These are phyloP conservation scores for Phorcus lineatus DNA, from an alignment of 2,888 invertebrate genomes.

Conservation along the genomic window DNA sequence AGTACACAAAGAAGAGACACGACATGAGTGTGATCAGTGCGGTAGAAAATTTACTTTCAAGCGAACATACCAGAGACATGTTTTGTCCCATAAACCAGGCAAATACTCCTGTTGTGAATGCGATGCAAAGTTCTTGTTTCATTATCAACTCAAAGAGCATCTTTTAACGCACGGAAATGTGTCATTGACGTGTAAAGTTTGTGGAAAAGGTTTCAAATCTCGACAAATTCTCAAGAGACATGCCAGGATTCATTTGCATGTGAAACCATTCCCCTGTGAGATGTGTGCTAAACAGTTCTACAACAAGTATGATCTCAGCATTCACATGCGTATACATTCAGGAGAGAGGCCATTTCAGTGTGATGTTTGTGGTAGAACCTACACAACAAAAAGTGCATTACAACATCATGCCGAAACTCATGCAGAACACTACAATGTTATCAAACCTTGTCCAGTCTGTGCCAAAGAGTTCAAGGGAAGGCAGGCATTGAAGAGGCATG, in stretches of 20 bases:
- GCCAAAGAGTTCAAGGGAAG: constrained; percentile 28
- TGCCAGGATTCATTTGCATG: background rate
- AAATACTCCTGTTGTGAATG: background rate
- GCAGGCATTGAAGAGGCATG: constrained; percentile 21
- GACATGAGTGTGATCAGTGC: background rate
- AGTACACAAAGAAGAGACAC: background rate
- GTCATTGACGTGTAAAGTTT: constrained; percentile 10
- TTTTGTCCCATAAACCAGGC: background rate
- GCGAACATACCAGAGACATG: background rate
- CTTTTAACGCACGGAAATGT: background rate
- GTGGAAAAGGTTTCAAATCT: constrained; percentile 21
- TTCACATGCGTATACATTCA: constrained; percentile 24
- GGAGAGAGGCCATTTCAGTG: background rate
- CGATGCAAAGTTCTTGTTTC: background rate
- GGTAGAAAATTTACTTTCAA: background rate
- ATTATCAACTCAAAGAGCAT: constrained; percentile 23
- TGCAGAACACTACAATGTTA: background rate
- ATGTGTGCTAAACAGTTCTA: constrained; percentile 19
- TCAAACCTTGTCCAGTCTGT: constrained; percentile 20
- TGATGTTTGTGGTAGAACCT: constrained; percentile 5
- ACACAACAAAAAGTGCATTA: background rate
- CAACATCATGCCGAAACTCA: background rate
- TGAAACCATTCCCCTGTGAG: constrained; percentile 14
- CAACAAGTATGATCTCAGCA: constrained; percentile 9
- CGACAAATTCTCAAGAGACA: constrained; percentile 6